phyloP scores from a whole-genome alignment of 2,888 invertebrate species.

The Macaria liturata region DNA sequence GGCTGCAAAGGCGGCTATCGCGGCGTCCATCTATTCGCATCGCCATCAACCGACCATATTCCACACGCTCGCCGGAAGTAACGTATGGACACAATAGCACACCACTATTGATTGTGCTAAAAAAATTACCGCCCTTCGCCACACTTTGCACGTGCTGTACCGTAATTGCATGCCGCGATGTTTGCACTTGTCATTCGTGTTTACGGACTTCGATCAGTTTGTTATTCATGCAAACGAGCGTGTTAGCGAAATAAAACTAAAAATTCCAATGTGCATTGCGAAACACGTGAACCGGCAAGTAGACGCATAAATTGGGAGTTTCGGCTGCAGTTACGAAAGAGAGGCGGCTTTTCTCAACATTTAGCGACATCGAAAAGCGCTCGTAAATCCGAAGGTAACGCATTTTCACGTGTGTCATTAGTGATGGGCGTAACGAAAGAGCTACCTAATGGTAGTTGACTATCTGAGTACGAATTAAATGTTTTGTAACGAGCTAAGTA shows the following conservation, averaged over 20 bases:
- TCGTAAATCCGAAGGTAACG: slow-evolving; percentile 65
- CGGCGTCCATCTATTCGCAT: slow-evolving; percentile 67
- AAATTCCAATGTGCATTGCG: slow-evolving; percentile 46
- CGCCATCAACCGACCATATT: slow-evolving; percentile 46
- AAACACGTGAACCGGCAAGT: slow-evolving; percentile 49
- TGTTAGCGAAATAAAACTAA: slow-evolving; percentile 18
- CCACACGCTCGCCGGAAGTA: slow-evolving; percentile 65
- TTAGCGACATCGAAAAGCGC: slow-evolving; percentile 60
- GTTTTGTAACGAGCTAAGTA: slow-evolving; percentile 25
- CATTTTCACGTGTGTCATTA: slow-evolving; percentile 52
- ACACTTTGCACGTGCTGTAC: slow-evolving; percentile 33
- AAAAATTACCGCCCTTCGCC: slow-evolving; percentile 37
- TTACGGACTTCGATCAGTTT: slow-evolving; percentile 9
- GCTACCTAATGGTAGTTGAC: slow-evolving; percentile 41
- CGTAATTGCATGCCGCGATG: slow-evolving; percentile 29
- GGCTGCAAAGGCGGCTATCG: slow-evolving; percentile 55
- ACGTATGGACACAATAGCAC: slow-evolving; percentile 51
- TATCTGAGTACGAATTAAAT: slow-evolving; percentile 38
- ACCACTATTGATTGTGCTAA: slow-evolving; percentile 71
- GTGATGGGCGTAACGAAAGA: slow-evolving; percentile 56
- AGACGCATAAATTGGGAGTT: slow-evolving; percentile 52
- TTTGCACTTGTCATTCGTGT: slow-evolving; percentile 24
- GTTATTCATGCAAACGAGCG: slow-evolving; percentile 12
- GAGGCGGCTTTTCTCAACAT: slow-evolving; percentile 61
- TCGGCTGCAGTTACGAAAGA: slow-evolving; percentile 57